phyloP scores from a whole-genome alignment of 2,888 invertebrate species.

The Petrolisthes cinctipes region DNA sequence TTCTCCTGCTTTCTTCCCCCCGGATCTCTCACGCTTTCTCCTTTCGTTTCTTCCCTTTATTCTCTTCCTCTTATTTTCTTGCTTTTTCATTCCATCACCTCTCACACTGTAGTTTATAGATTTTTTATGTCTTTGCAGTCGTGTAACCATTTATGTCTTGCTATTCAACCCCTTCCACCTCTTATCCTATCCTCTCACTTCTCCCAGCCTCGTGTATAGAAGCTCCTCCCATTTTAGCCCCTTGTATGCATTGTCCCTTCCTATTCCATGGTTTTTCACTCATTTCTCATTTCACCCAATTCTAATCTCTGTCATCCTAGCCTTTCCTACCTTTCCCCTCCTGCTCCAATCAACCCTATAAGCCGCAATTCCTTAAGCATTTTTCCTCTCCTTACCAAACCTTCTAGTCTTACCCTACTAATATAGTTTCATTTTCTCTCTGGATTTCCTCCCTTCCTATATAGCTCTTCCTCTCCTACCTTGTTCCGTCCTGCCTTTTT shows the following conservation, averaged over 20 bases:
- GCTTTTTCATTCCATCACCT: no score
- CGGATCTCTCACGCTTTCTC: background rate
- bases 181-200: no score
- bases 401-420: background rate
- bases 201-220: no score
- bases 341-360: background rate
- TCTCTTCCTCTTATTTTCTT: no score
- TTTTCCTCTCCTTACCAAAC: background rate
- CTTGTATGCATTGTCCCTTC: background rate
- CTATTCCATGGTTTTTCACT: background rate
- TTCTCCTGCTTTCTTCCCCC: background rate
- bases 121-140: no score
- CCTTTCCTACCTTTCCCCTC: background rate
- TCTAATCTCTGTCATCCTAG: background rate
- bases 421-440: background rate
- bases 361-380: background rate
- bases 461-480: background rate
- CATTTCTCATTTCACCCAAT: background rate
- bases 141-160: no score
- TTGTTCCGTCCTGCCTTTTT: background rate
- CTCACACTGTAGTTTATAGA: no score
- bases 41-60: background rate
- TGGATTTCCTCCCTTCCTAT: background rate
- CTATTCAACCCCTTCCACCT: no score
- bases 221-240: no score